Conservation (phyloP, 2,888 invertebrate species). For the Temnothorax ravouxi region DNA sequence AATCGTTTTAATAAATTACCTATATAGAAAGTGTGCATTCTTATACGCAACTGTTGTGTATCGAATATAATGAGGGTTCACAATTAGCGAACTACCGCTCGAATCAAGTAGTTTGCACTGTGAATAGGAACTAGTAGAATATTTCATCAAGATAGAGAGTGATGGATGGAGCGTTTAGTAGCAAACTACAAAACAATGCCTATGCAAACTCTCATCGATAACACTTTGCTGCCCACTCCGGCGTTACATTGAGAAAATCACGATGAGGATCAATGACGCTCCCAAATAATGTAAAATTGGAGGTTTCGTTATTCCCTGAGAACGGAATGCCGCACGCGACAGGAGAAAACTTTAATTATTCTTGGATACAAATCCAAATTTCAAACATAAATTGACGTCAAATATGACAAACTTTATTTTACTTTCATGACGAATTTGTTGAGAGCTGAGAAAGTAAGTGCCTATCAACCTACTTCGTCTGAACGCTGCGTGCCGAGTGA, state of each 20-base stretch:
- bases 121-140: conserved; percentile 73
- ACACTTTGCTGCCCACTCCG: conserved; percentile 71
- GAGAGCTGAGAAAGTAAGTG: conserved; percentile 41
- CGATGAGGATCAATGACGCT: conserved; percentile 24
- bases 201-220: conserved; percentile 71
- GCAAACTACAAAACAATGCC: conserved; percentile 76
- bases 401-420: conserved; percentile 27
- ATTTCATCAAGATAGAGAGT: conserved; percentile 74
- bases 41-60: conserved; percentile 50
- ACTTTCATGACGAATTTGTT: conserved; percentile 27
- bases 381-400: conserved; percentile 45
- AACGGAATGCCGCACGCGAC: neutral
- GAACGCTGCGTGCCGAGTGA: conserved; percentile 21
- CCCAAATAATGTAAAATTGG: conserved; percentile 22
- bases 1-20: conserved; percentile 19
- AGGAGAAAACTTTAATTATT: conserved; percentile 1
- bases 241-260: conserved; percentile 66
- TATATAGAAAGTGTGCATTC: conserved; percentile 44
- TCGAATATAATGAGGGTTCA: conserved; percentile 66
- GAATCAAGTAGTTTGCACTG: conserved; percentile 68
- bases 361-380: conserved; percentile 6
- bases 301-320: neutral
- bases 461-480: conserved; percentile 47
- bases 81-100: conserved; percentile 69
- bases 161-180: conserved; percentile 76